These are phyloP conservation scores for Cyanoderma ruficeps DNA, from an alignment of 2,113 vertebrate species.

Conservation along the genomic window DNA sequence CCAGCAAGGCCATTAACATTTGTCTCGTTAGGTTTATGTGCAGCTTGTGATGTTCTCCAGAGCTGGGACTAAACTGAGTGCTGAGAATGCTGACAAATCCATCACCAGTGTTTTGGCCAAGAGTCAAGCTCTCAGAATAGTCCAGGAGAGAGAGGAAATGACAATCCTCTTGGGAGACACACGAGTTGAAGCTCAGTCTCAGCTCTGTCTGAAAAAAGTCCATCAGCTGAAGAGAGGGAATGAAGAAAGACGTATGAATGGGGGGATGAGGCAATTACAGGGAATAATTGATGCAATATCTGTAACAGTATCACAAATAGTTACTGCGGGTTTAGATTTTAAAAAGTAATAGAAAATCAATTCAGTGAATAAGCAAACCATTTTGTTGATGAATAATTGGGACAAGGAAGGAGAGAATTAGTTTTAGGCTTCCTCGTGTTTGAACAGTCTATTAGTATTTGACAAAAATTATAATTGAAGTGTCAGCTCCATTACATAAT, in stretches of 20 bases:
- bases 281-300: neutral
- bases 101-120: neutral
- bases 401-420: neutral
- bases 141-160: neutral
- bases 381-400: neutral
- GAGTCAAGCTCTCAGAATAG: neutral
- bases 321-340: neutral
- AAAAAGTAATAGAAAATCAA: neutral
- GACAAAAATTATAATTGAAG: constrained; percentile 10
- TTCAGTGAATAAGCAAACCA: neutral
- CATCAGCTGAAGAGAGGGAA: neutral
- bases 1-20: neutral
- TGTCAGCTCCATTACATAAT: neutral
- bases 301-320: neutral
- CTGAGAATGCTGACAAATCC: neutral
- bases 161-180: rapidly evolving
- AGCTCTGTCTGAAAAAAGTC: neutral
- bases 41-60: neutral
- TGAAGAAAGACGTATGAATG: neutral
- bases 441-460: constrained; percentile 2
- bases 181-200: neutral
- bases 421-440: neutral
- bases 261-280: neutral
- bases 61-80: neutral
- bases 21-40: neutral